Percentiles rank a stretch among this genome's conserved stretches.
phyloP scores from a whole-genome alignment of 2,113 vertebrate species.

The Chaetops frenatus region DNA sequence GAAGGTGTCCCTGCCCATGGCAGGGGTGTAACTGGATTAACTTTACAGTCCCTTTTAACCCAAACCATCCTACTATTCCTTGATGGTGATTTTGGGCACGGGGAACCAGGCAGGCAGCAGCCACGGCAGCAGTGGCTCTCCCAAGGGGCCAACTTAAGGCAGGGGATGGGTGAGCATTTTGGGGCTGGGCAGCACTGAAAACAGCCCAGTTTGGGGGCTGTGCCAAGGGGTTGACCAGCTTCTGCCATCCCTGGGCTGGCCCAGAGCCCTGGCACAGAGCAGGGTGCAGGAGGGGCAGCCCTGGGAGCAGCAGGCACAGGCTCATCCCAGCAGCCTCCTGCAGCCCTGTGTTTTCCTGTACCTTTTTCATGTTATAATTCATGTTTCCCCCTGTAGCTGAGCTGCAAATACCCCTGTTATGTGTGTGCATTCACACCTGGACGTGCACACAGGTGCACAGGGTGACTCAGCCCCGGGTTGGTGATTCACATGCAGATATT shows the following conservation, averaged over 20 bases:
- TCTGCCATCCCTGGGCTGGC: background rate
- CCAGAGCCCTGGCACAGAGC: accelerated
- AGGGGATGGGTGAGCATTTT: background rate
- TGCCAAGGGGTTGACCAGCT: accelerated
- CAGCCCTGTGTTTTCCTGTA: background rate
- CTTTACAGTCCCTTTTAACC: background rate
- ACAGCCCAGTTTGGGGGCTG: accelerated
- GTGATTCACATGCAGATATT: background rate
- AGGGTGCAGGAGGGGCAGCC: background rate
- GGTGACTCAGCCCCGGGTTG: background rate
- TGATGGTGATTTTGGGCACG: accelerated
- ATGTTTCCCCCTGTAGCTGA: background rate
- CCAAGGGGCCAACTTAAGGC: accelerated
- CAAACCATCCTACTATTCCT: background rate
- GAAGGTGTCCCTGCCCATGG: background rate
- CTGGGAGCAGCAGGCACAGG: background rate
- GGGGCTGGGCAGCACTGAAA: background rate
- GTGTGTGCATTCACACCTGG: background rate
- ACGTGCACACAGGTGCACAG: accelerated
- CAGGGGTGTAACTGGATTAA: background rate
- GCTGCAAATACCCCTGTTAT: background rate
- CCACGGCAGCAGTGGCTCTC: background rate
- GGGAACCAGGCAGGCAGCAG: background rate
- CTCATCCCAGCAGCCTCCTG: background rate
- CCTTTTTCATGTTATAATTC: background rate